Evolutionary conservation across 2,888 invertebrate species (phyloP), one percentile per base, ranked within the genome.

Genomic region (Brachynemurus nebulosus): DNA sequence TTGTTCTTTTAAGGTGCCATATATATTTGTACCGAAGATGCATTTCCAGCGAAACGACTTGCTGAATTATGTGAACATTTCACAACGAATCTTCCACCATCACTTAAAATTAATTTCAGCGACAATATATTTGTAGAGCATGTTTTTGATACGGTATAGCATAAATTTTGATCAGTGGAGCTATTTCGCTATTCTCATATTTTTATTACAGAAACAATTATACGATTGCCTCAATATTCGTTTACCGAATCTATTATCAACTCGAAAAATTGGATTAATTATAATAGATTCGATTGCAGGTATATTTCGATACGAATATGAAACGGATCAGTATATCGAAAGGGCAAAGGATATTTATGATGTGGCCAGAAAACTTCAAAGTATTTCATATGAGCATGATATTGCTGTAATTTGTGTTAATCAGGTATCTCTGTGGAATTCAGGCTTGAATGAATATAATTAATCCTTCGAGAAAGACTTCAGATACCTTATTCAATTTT

Each of bases 11-110:
- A 23, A 63, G 63, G 58, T 17, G 74, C 74, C 41, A 71, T 81
- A 12, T 86, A 81, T 54, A 78, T 88, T 52, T 80, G 79, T 54
- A 88, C 88, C 1, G 86, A 88, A 67, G 79, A 80, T 59, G 62
- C 66, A 41, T 88, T 85, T 61, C 83, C 85, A n/a, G 72, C 75
- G 1, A 74, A 72, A 55, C 66, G 86, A 30, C 62, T 85, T 11
- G 62, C 71, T 44, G 72, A 82, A 56, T 59, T 77, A 21, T 58
- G 67, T 6, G 54, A 63, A 48, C 54, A 55, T 3, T 64, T 65
- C 53, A 53, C 57, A 54, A 17, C 53, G 54, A 44, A 49, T 30
- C 5, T 30, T 4, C 30, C 30, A 7, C 30, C 19, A 46, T 21
- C 52, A 17, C 23, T 46, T 20, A 45, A 58, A 19, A 57, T 60